A percentile compares a stretch with the other conserved stretches of the same genome.
These are phyloP conservation scores for Hipposideros larvatus DNA, from an alignment of 2,797 vertebrate genomes.

Conservation along the genomic window DNA sequence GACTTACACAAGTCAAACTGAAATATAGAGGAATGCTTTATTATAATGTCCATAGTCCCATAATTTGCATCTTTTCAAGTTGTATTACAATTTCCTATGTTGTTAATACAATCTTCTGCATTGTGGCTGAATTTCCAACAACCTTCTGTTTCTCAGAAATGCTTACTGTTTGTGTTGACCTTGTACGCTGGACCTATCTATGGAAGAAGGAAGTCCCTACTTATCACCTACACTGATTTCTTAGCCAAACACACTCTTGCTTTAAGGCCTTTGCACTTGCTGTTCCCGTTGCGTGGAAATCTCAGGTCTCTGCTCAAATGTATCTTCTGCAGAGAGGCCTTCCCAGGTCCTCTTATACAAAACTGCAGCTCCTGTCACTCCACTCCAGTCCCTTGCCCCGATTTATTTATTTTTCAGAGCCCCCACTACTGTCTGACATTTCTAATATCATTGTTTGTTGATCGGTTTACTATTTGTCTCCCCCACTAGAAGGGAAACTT, in stretches of 20 bases:
- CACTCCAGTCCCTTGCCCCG: not conserved
- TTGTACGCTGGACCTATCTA: slow-evolving; percentile 49
- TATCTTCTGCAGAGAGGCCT: slow-evolving; percentile 2
- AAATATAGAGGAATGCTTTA: slow-evolving; percentile 57
- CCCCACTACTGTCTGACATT: not conserved
- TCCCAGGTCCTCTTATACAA: not conserved
- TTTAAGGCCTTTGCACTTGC: not conserved
- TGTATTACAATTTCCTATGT: slow-evolving; percentile 63
- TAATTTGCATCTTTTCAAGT: slow-evolving; percentile 72
- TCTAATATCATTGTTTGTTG: not conserved
- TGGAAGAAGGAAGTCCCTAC: not conserved
- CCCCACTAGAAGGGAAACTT: not conserved
- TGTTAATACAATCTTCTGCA: slow-evolving; percentile 63
- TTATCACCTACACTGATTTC: not conserved
- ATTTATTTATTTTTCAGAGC: not conserved
- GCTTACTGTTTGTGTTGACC: slow-evolving; percentile 44
- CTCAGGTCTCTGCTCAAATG: not conserved
- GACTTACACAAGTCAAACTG: slow-evolving; percentile 66
- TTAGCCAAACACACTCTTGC: not conserved
- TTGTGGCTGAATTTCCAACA: slow-evolving; percentile 66
- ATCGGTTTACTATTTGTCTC: slow-evolving; percentile 3
- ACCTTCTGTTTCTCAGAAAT: slow-evolving; percentile 63
- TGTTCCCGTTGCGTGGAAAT: not conserved
- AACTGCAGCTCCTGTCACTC: not conserved
- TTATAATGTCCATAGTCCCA: slow-evolving; percentile 59